Evolutionary conservation across 2,888 invertebrate species (phyloP).

Genomic region (Stenodera caucasica): DNA sequence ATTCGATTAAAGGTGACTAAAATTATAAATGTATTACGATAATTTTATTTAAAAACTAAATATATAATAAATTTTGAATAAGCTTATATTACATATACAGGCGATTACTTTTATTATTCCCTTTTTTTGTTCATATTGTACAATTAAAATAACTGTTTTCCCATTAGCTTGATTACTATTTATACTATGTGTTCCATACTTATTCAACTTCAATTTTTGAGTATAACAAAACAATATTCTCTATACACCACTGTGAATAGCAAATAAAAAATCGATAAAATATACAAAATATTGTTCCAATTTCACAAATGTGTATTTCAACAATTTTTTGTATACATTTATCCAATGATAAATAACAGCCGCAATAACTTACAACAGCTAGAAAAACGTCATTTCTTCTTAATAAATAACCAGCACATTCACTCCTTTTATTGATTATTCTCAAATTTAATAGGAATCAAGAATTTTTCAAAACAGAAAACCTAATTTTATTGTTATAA

Average conservation of each 20-base stretch:
- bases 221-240: conserved; percentile 13
- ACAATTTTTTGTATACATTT: background rate
- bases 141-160: conserved; percentile 33
- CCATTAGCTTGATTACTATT: conserved; percentile 14
- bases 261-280: background rate
- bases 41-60: conserved; percentile 48
- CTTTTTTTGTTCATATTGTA: conserved; percentile 31
- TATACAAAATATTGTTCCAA: background rate
- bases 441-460: background rate
- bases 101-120: conserved; percentile 27
- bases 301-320: conserved; percentile 11
- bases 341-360: background rate
- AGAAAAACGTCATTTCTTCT: conserved; percentile 3
- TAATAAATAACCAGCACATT: conserved; percentile 26
- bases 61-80: conserved; percentile 44
- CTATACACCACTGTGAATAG: conserved; percentile 12
- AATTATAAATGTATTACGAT: conserved; percentile 32
- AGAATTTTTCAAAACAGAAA: conserved; percentile 19
- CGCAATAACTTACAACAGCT: conserved; percentile 5
- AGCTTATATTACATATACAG: conserved; percentile 46
- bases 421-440: no score
- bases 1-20: background rate
- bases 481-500: background rate
- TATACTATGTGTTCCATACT: conserved; percentile 1
- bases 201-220: background rate